Base-by-base conservation (phyloP, 2,797 vertebrate species). In the Prionace glauca region DNA sequence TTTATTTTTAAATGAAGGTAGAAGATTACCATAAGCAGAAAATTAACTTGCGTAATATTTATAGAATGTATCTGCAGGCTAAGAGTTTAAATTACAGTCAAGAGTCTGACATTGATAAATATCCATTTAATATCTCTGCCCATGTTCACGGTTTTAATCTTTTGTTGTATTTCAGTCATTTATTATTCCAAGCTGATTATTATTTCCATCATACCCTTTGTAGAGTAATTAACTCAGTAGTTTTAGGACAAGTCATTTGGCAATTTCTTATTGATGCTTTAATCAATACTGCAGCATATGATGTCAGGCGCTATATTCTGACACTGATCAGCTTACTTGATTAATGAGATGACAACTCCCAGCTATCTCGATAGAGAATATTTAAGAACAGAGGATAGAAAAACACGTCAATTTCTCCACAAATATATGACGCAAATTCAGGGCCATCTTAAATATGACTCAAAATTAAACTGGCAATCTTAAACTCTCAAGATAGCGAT, bases 41-140 rank as follows among this genome's bases (percentile, higher is more conserved):
- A 95, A 56, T 72, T 72, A 50, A 74, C 93, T 95, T 95, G 96
- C 36, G 91, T 32, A 29, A 60, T 98, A 98, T 98, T 98, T 97
- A 98, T 98, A 98, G 97, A 96, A 96, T 87, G 97, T 97, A 97
- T 97, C 97, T 98, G 97, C 96, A 97, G 94, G 95, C 32, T 95
- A 96, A 97, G 96, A 95, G 95, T 95, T 67, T 96, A 95, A 96
- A 96, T 96, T 96, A 96, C 79, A 18, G 32, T 62, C 77, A 69
- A 96, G 95, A 96, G 95, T 95, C 96, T 95, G 96, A 96, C 88
- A 71, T 50, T 60, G 86, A 77, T 60, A 77, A 95, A 95, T 60
- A n/a, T 56, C 56, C 29, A 56, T 16, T 72, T 20, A 95, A 56
- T 45, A 18, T n/a, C 3, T 56, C 24, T 72, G 41, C 71, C 93